Conservation (phyloP, 2,888 invertebrate species). For the Octonoba sinensis region DNA sequence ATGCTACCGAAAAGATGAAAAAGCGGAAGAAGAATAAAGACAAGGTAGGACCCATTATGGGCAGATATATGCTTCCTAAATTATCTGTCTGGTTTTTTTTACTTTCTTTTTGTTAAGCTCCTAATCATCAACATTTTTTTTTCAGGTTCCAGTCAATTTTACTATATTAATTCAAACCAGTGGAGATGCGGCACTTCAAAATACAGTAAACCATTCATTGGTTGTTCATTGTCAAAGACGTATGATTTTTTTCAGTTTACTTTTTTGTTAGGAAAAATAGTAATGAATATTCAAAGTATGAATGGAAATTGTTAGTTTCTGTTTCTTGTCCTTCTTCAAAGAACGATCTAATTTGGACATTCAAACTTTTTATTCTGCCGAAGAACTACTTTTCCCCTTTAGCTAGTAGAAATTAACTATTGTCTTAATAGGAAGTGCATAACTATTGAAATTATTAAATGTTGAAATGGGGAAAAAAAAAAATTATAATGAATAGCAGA, state of each 20-base stretch:
- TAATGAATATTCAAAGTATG: neutral
- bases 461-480: no score
- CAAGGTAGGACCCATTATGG: slow-evolving; percentile 24
- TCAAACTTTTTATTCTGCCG: no score
- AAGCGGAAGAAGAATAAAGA: slow-evolving; percentile 33
- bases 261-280: neutral
- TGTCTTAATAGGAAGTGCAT: no score
- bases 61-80: neutral
- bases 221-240: slow-evolving; percentile 55
- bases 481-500: no score
- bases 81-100: neutral
- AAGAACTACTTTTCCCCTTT: no score
- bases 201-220: slow-evolving; percentile 46
- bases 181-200: slow-evolving; percentile 51
- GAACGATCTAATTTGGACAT: no score
- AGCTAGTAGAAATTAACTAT: no score
- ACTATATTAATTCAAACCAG: slow-evolving; percentile 50
- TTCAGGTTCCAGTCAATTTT: slow-evolving; percentile 43
- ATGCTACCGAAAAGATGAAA: slow-evolving; percentile 11
- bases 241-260: slow-evolving; percentile 16
- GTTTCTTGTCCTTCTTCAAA: neutral
- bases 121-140: neutral
- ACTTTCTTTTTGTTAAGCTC: neutral
- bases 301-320: neutral
- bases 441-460: no score